Conservation (phyloP, 2,888 invertebrate genomes). For the Microctonus aethiopoides region DNA sequence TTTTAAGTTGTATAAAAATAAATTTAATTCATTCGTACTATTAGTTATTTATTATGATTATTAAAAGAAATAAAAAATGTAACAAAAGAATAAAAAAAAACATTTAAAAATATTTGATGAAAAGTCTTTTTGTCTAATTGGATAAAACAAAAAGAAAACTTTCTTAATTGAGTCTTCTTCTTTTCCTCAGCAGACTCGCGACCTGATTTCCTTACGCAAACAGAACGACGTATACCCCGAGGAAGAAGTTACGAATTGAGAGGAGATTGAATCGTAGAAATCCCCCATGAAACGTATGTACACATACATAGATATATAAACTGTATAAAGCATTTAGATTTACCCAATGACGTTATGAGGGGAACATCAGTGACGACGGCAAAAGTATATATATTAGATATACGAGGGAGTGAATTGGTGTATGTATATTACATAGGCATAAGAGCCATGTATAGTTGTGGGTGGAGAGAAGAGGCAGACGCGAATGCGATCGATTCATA, state of each 20-base stretch:
- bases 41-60: conserved; percentile 2
- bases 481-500: conserved; percentile 35
- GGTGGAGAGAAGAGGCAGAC: conserved; percentile 16
- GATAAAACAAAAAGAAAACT: not conserved
- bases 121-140: not conserved
- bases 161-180: not conserved
- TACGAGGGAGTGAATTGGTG: not conserved
- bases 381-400: conserved; percentile 26
- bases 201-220: conserved; percentile 31
- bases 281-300: not conserved
- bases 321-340: conserved; percentile 12
- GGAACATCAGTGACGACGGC: conserved; percentile 1
- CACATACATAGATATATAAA: not conserved
- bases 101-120: not conserved
- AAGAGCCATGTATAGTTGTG: conserved; percentile 8
- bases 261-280: conserved; percentile 26
- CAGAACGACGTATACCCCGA: conserved; percentile 11
- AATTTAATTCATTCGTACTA: not conserved
- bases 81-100: conserved; percentile 1
- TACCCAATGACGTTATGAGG: not conserved
- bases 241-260: not conserved
- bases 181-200: conserved; percentile 5
- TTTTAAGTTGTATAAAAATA: conserved; percentile 10
- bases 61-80: not conserved
- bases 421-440: not conserved